Evolutionary conservation across 1,140 invertebrate species (phyloP).

Genomic region (Dendroctonus valens): DNA sequence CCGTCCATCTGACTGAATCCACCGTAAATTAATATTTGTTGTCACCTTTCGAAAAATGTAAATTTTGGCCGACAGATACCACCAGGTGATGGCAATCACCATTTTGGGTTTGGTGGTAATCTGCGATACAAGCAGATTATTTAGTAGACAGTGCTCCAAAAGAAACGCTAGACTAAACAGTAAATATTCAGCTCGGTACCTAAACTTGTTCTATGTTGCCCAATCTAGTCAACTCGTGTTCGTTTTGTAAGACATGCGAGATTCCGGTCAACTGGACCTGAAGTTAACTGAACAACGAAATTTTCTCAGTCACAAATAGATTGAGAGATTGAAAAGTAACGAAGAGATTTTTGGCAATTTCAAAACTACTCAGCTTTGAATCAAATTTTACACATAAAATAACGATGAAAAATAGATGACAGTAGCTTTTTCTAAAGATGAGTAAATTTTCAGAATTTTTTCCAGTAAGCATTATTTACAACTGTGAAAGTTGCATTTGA

Average conservation of each 20-base stretch:
- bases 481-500: too few species aligned
- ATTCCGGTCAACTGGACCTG: constrained; percentile 13
- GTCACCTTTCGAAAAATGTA: too few species aligned
- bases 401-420: too few species aligned
- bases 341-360: too few species aligned
- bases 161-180: constrained; percentile 32
- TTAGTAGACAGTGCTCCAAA: constrained; percentile 29
- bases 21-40: too few species aligned
- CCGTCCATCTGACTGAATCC: too few species aligned
- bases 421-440: too few species aligned
- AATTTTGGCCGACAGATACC: not conserved
- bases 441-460: too few species aligned
- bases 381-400: too few species aligned
- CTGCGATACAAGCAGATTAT: constrained; percentile 35
- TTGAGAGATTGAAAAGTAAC: too few species aligned
- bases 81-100: not conserved
- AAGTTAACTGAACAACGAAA: not conserved
- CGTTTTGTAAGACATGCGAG: constrained; percentile 20
- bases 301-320: not conserved
- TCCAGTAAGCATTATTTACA: too few species aligned
- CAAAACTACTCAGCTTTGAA: too few species aligned
- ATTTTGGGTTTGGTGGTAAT: constrained; percentile 19
- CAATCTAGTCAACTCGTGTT: constrained; percentile 38
- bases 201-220: constrained; percentile 41
- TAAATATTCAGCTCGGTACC: constrained; percentile 35